These are phyloP conservation scores for Hippoglossus hippoglossus DNA, from an alignment of 2,797 vertebrate genomes.

Conservation along the genomic window DNA sequence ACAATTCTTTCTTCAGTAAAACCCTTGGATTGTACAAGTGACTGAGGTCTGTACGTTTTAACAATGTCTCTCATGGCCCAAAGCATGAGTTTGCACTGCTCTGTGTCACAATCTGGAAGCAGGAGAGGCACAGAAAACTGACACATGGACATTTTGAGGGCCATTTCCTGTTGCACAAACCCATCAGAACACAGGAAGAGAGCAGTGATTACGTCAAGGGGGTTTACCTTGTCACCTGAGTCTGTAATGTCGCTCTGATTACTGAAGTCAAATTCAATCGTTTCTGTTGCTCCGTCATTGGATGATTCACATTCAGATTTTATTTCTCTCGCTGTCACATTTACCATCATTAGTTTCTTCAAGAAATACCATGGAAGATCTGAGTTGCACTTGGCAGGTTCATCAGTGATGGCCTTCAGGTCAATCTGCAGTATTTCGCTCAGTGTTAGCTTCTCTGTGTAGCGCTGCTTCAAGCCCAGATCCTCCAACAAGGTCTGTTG, in stretches of 20 bases:
- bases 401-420: conserved; percentile 57
- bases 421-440: conserved; percentile 70
- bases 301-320: conserved; percentile 21
- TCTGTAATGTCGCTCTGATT: background rate
- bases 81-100: conserved; percentile 80
- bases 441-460: conserved; percentile 67
- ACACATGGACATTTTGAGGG: conserved; percentile 88
- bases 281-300: background rate
- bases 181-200: conserved; percentile 84
- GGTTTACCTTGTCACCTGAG: conserved; percentile 52
- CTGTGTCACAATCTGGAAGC: conserved; percentile 74
- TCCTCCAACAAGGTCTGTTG: conserved; percentile 56
- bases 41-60: conserved; percentile 83
- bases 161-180: conserved; percentile 87
- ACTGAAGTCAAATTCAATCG: conserved; percentile 18
- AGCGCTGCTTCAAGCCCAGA: conserved; percentile 59
- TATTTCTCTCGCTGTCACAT: conserved; percentile 72
- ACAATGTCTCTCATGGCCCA: conserved; percentile 88
- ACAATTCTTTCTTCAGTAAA: conserved; percentile 83
- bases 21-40: conserved; percentile 65
- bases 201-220: conserved; percentile 84
- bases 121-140: conserved; percentile 89
- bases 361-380: conserved; percentile 75
- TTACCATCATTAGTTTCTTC: conserved; percentile 79
- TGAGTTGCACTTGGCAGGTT: conserved; percentile 43